Conservation (phyloP, 2,113 vertebrate species). For the Ibidorhyncha struthersii region DNA sequence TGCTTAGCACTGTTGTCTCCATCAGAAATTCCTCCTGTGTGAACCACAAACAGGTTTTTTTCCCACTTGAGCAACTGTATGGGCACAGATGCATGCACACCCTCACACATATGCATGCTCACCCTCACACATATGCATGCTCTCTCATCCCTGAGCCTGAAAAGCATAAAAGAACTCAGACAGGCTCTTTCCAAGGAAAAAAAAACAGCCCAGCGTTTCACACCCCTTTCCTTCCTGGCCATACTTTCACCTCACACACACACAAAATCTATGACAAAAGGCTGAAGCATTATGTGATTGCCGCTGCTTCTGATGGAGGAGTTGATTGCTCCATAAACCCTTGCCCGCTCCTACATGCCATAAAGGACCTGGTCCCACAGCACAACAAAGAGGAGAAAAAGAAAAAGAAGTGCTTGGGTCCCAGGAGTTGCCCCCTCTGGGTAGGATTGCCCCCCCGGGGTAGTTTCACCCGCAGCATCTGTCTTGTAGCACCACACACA, state of each 20-base stretch:
- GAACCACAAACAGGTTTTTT: conserved; percentile 6
- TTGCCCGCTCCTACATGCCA: background rate
- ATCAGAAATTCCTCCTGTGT: conserved; percentile 60
- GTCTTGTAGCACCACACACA: background rate
- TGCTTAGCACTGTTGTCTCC: conserved; percentile 28
- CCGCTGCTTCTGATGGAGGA: background rate
- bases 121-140: background rate
- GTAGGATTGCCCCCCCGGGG: background rate
- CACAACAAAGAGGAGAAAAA: background rate
- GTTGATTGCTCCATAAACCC: background rate
- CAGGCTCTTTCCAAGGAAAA: background rate
- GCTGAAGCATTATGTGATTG: background rate
- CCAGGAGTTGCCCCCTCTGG: background rate
- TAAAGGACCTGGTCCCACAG: background rate
- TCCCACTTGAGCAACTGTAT: conserved; percentile 46
- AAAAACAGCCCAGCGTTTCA: background rate
- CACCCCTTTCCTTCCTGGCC: background rate
- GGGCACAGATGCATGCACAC: background rate
- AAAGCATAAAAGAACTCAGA: background rate
- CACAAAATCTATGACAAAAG: conserved; percentile 17
- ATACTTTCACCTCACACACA: background rate
- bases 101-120: background rate
- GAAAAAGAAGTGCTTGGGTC: background rate
- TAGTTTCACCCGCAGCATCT: conserved; percentile 30
- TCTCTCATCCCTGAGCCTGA: background rate